These are phyloP conservation scores for Plestiodon gilberti DNA, from an alignment of 2,113 vertebrate species.

Conservation along the genomic window DNA sequence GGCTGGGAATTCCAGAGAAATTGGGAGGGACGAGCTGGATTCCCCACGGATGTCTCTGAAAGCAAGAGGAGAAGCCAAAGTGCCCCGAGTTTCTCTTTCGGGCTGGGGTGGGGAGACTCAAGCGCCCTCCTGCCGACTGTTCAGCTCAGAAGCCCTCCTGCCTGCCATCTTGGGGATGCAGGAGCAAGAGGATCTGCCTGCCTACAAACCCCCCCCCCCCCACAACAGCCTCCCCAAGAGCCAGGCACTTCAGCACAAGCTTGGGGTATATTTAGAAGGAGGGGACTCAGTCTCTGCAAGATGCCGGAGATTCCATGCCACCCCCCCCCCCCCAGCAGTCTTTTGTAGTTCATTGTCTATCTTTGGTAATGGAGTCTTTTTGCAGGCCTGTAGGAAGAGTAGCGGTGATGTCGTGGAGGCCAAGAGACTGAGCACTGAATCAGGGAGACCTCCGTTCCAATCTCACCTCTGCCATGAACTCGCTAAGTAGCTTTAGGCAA, in stretches of 20 bases:
- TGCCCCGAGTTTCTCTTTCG: too few species aligned
- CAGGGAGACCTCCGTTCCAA: neutral
- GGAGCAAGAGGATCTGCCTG: too few species aligned
- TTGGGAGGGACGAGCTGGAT: neutral
- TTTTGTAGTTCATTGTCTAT: conserved; percentile 15
- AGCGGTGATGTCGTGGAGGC: neutral
- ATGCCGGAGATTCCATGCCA: neutral
- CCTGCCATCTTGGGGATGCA: neutral
- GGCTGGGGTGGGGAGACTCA: too few species aligned
- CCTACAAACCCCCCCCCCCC: too few species aligned
- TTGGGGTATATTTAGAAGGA: neutral
- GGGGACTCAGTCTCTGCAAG: neutral
- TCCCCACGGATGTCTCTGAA: too few species aligned
- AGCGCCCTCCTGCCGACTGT: too few species aligned
- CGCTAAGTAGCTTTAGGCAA: neutral
- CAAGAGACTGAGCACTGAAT: neutral
- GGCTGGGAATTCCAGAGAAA: too few species aligned
- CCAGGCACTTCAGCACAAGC: too few species aligned
- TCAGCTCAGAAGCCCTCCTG: too few species aligned
- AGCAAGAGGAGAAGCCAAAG: too few species aligned
- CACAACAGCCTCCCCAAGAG: neutral
- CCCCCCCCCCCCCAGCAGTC: neutral
- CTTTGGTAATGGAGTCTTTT: conserved; percentile 16
- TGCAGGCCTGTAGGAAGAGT: neutral
- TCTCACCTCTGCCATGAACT: rapidly evolving